These are phyloP conservation scores for Ophion ventricosus DNA, from an alignment of 2,888 invertebrate species.

Conservation along the genomic window DNA sequence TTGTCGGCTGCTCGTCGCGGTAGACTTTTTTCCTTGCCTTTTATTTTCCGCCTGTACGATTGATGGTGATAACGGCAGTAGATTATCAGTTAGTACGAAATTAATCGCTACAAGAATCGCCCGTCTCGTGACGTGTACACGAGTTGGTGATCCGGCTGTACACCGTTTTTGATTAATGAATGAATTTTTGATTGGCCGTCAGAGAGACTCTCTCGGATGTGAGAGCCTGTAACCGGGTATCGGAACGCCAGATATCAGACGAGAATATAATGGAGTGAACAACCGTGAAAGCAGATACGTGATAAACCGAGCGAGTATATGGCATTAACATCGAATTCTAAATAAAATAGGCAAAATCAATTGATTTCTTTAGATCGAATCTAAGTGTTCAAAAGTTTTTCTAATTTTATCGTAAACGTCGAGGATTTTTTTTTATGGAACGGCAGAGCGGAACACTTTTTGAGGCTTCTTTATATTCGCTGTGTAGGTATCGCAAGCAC, in stretches of 20 bases:
- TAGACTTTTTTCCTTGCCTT: neutral
- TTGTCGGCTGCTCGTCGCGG: neutral
- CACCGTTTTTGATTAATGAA: conserved; percentile 62
- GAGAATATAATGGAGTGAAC: conserved; percentile 65
- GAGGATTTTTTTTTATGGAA: neutral
- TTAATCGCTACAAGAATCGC: conserved; percentile 10
- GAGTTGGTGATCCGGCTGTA: conserved; percentile 11
- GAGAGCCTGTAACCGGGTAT: conserved; percentile 16
- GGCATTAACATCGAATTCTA: conserved; percentile 58
- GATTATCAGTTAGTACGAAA: conserved; percentile 42
- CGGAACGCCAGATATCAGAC: conserved; percentile 40
- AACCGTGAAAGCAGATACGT: conserved; percentile 61
- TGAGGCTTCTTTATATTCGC: too few relatives aligned
- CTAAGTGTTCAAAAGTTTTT: conserved; percentile 20
- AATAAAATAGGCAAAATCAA: conserved; percentile 67
- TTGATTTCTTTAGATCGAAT: conserved; percentile 13
- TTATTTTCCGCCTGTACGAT: conserved; percentile 23
- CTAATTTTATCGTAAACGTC: neutral
- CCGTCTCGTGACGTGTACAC: neutral
- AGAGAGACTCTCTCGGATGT: conserved; percentile 15
- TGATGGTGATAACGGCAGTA: conserved; percentile 16
- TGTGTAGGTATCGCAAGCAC: too few relatives aligned
- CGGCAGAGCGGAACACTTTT: too few relatives aligned
- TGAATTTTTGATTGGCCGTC: conserved; percentile 58
- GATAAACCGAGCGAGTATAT: conserved; percentile 57